Evolutionary conservation across 92 coral and sea anemone species (phyloP), one percentile per base, ranked within the genome.

Genomic region (Palythoa caribaeorum): DNA sequence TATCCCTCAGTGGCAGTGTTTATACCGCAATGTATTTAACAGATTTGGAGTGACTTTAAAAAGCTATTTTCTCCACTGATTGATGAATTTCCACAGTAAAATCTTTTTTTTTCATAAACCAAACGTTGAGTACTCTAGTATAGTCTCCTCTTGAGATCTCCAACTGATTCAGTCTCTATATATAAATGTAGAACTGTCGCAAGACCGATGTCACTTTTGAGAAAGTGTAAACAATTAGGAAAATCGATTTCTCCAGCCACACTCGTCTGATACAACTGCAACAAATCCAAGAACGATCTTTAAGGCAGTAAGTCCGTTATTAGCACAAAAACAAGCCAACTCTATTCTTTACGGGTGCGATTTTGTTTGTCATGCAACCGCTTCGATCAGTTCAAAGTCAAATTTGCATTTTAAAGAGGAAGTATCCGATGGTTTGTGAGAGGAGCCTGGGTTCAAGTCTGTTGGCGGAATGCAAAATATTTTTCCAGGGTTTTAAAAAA

Each of bases 361-460:
- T 21, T 28, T 65, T 71, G 21, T 48, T 48, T 6, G 69, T 78
- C 83, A 15, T 75, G 52, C 50, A 75, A 78, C 84, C 71, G 84
- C 84, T 78, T 79, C 37, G 39, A n/a, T 20, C 20, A 20, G 38
- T 81, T 44, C 76, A 65, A 65, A 63, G 85, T 40, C 52, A 68
- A 51, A 81, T 81, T 81, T 47, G 86, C 86, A 81, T 81, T 81
- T 81, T 81, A 66, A 66, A 65, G 6, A 65, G 50, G 60, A 62
- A 74, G 59, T 65, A 79, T 12, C 7, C 9, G 44, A 51, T 4
- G 35, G 40, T 40, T n/a, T 12, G n/a, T 11, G 16, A 17, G 13
- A 74, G 28, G 76, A 48, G 86, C 59, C 75, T 81, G 86, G 65
- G 86, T 14, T 40, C 86, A 63, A 81, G 37, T 81, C n/a, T 38